A percentile compares a stretch with the other conserved stretches of the same genome.
Conservation (phyloP, 2,888 invertebrate genomes). For the Hecatera dysodea region DNA sequence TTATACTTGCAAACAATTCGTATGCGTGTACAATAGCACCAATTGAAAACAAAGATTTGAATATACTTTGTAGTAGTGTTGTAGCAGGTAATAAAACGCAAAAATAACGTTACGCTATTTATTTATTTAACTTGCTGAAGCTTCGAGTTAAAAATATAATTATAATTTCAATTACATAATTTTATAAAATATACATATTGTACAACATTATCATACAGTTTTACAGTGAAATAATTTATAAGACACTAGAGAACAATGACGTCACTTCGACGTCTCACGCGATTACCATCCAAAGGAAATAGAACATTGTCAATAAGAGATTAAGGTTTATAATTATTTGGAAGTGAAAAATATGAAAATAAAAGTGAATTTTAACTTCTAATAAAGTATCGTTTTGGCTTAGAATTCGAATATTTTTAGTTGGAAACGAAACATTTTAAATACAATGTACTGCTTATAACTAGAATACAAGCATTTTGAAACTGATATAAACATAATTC, state of each 20-base stretch:
- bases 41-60: too few species aligned
- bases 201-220: conserved; percentile 67
- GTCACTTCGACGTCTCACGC: conserved; percentile 41
- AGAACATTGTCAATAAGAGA: conserved; percentile 10
- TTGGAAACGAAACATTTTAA: neutral
- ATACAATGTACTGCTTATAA: neutral
- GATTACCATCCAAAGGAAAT: conserved; percentile 56
- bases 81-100: conserved; percentile 31
- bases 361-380: conserved; percentile 2
- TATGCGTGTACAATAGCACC: too few species aligned
- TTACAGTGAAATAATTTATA: conserved; percentile 56
- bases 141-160: conserved; percentile 68
- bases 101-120: conserved; percentile 54
- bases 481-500: neutral
- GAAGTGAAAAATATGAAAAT: conserved; percentile 16
- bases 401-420: neutral
- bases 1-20: too few species aligned
- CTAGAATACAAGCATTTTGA: neutral
- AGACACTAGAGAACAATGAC: conserved; percentile 64
- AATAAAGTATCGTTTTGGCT: conserved; percentile 1
- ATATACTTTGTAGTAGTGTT: too few species aligned
- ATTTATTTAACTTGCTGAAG: conserved; percentile 66
- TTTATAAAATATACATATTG: conserved; percentile 75
- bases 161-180: conserved; percentile 66
- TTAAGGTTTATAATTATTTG: conserved; percentile 19